A percentile compares a stretch with the other conserved stretches of the same genome.
phyloP scores from a whole-genome alignment of 92 coral and sea anemone species.

The Epizoanthus illoricatus region DNA sequence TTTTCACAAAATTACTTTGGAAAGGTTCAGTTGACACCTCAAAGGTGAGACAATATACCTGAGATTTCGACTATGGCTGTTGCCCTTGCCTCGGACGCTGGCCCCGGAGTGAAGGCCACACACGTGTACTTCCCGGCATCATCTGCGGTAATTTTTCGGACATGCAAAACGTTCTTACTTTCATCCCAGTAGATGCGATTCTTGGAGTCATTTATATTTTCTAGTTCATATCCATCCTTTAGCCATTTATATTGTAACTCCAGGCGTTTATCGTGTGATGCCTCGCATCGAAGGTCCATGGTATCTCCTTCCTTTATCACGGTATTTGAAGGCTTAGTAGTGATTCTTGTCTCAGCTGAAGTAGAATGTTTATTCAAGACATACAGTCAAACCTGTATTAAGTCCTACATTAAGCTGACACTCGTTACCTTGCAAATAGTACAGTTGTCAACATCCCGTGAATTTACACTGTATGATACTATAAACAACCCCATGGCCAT shows the following conservation, averaged over 20 bases:
- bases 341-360: conserved; percentile 59
- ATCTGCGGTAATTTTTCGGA: conserved; percentile 38
- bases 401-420: too few species aligned
- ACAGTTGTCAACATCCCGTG: too few species aligned
- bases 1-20: background rate
- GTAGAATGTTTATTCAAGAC: background rate
- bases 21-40: background rate
- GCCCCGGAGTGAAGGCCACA: conserved; percentile 78
- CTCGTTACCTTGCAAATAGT: background rate
- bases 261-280: conserved; percentile 46
- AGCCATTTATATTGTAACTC: conserved; percentile 61
- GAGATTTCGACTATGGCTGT: conserved; percentile 58
- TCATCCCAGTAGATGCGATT: conserved; percentile 52
- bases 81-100: conserved; percentile 66
- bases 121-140: conserved; percentile 85
- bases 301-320: conserved; percentile 25
- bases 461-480: too few species aligned
- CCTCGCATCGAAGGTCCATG: conserved; percentile 72
- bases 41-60: conserved; percentile 48
- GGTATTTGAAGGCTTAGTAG: conserved; percentile 18
- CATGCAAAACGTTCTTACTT: conserved; percentile 44
- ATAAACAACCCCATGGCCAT: too few species aligned
- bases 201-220: conserved; percentile 1
- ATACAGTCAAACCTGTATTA: too few species aligned
- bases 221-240: conserved; percentile 52